These are phyloP conservation scores for Polyergus mexicanus DNA, from an alignment of 1,140 invertebrate genomes.

Conservation along the genomic window DNA sequence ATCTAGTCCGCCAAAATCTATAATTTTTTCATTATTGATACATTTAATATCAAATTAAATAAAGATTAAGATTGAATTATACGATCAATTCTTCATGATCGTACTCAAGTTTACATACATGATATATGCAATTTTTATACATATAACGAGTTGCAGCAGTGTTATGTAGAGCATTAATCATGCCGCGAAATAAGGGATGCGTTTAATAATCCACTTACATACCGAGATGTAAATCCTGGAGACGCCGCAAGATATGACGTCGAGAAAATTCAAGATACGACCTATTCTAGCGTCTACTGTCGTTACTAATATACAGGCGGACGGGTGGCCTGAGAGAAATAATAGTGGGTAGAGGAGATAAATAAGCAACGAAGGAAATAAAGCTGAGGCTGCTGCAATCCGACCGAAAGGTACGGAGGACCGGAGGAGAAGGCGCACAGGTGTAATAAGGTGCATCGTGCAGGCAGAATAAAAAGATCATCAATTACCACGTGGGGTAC, in stretches of 20 bases:
- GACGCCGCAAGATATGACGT: slow-evolving; percentile 57
- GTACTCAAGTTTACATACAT: neutral
- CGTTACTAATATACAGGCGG: slow-evolving; percentile 65
- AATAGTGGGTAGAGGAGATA: slow-evolving; percentile 68
- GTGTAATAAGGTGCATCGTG: slow-evolving; percentile 79
- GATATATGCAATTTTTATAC: slow-evolving; percentile 1
- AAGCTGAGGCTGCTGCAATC: slow-evolving; percentile 70
- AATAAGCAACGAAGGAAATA: slow-evolving; percentile 70
- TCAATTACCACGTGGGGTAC: slow-evolving; percentile 78
- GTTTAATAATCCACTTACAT: slow-evolving; percentile 67
- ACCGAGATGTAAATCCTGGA: slow-evolving; percentile 64
- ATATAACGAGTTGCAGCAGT: neutral
- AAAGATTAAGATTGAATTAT: neutral
- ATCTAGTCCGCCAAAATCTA: neutral
- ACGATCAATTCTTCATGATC: neutral
- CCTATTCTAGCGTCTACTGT: slow-evolving; percentile 48
- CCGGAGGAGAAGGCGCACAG: neutral
- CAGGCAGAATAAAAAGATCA: slow-evolving; percentile 81
- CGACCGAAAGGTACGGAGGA: slow-evolving; percentile 64
- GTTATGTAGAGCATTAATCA: slow-evolving; percentile 41
- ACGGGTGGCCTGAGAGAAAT: slow-evolving; percentile 53
- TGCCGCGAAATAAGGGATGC: slow-evolving; percentile 49
- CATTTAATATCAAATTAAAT: neutral
- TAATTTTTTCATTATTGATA: neutral
- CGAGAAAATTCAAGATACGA: slow-evolving; percentile 61